These are phyloP conservation scores for Sinentomon sp. DNA, from an alignment of 2,888 invertebrate genomes.

Conservation along the genomic window DNA sequence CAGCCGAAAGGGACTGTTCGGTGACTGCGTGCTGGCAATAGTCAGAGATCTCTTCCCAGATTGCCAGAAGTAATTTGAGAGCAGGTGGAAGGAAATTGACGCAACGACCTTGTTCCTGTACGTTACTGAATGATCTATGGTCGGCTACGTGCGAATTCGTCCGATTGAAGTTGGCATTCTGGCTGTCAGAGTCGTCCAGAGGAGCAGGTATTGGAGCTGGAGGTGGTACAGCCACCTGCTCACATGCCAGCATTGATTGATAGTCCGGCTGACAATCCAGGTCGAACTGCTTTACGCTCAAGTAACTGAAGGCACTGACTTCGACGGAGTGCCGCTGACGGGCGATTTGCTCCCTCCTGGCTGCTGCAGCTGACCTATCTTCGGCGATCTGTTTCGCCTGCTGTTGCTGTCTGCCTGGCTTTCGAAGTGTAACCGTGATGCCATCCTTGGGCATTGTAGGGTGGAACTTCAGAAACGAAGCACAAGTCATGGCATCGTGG, in stretches of 20 bases:
- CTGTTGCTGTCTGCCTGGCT: constrained; percentile 18
- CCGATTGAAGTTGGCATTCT: constrained; percentile 39
- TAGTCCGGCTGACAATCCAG: no score
- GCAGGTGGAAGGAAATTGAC: constrained; percentile 43
- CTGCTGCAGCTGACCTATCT: constrained; percentile 4
- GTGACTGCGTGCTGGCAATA: no score
- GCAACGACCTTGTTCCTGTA: neutral
- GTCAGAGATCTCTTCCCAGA: no score
- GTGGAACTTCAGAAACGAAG: constrained; percentile 82
- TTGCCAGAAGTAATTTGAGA: constrained; percentile 49
- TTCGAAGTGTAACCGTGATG: constrained; percentile 36
- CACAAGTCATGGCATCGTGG: constrained; percentile 92
- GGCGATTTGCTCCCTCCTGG: constrained; percentile 20
- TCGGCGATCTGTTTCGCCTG: neutral
- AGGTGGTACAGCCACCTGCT: no score
- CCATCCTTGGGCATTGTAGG: constrained; percentile 55
- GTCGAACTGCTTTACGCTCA: no score
- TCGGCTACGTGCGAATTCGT: constrained; percentile 1
- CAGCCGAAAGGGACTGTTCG: no score
- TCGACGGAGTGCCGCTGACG: constrained; percentile 67
- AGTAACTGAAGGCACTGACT: constrained; percentile 41
- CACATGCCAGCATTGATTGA: no score
- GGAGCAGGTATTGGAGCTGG: no score
- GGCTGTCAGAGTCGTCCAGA: no score
- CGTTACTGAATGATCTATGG: neutral